Percentiles rank a stretch among this genome's conserved stretches.
Conservation (phyloP, 2,113 vertebrate genomes). For the Corydoras maculifer region DNA sequence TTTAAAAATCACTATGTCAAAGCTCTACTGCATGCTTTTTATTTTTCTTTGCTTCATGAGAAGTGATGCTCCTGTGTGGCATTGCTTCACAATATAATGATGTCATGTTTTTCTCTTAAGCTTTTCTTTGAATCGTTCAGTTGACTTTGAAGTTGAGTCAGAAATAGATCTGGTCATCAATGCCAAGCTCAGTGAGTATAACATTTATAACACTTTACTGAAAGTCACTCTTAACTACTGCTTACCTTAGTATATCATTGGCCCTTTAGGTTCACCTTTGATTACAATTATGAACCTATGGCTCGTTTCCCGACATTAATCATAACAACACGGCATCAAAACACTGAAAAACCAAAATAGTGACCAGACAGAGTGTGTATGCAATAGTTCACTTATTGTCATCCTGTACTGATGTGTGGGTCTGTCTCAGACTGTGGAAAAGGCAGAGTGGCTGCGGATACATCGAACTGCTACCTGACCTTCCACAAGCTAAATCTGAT, state of each 20-base stretch:
- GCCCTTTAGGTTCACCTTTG: too few relatives aligned
- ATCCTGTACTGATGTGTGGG: background rate
- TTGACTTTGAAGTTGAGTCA: slow-evolving; percentile 78
- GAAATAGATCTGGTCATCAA: slow-evolving; percentile 74
- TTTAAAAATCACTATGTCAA: too few relatives aligned
- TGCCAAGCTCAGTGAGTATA: slow-evolving; percentile 69
- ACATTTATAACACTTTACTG: background rate
- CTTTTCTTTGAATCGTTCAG: slow-evolving; percentile 56
- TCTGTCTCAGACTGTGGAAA: slow-evolving; percentile 63
- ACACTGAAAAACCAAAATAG: too few relatives aligned
- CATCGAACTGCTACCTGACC: slow-evolving; percentile 68
- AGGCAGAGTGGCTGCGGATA: slow-evolving; percentile 66
- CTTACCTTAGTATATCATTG: background rate
- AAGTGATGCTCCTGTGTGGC: too few relatives aligned
- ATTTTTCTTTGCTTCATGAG: too few relatives aligned
- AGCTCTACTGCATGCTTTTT: too few relatives aligned
- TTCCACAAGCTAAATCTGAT: slow-evolving; percentile 74
- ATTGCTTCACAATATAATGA: background rate
- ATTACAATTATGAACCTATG: too few relatives aligned
- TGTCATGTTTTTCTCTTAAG: slow-evolving; percentile 50
- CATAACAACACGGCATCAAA: too few relatives aligned
- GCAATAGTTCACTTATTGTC: background rate
- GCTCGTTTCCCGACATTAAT: too few relatives aligned
- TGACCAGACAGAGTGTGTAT: too few relatives aligned
- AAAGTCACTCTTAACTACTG: background rate